Evolutionary conservation across 2,797 vertebrate species (phyloP), one percentile per base, ranked within the genome.

Genomic region (Malacoraja senta): DNA sequence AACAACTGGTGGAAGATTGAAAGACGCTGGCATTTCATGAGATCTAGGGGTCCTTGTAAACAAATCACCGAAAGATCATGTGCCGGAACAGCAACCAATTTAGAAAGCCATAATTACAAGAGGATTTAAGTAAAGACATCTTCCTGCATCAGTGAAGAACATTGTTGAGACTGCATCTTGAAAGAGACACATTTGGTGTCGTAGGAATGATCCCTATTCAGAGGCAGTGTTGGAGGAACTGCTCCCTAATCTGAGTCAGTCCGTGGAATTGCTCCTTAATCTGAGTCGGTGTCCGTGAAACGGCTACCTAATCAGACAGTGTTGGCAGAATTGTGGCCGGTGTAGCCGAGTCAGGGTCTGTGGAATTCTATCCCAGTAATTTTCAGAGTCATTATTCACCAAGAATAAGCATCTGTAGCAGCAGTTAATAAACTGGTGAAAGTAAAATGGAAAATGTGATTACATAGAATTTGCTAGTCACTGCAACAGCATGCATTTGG

Each of bases 381-480:
- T 6, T 53, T 53, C 44, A 53, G 44, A 53, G 4, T 4, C 1
- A 71, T 71, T 21, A 13, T 71, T 19, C 68, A 71, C 19, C 13
- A 24, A 84, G 58, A 84, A 26, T n/a, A 26, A 84, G 81, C 58
- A 26, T 58, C 24, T 61, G 1, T 53, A 3, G 80, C 38, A 12
- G 44, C 29, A 68, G 93, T 91, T 84, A 94, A 95, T 94, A 95
- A 93, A 94, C 94, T 95, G 93, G 12, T 94, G 95, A 96, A 94
- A 96, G 94, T 94, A 94, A 94, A 86, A 94, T 93, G 76, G 93
- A 93, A 94, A 1, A 94, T 65, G 93, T 94, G 6, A 21, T 68
- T 53, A 76, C 21, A 35, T 12, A 44, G 35, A 32, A 13, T 44
- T 44, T 29, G 61, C 29, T 72, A 44, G 53, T 44, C 6, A 93